Base-by-base conservation (phyloP, 2,113 vertebrate genomes). In the Hyperoodon ampullatus region DNA sequence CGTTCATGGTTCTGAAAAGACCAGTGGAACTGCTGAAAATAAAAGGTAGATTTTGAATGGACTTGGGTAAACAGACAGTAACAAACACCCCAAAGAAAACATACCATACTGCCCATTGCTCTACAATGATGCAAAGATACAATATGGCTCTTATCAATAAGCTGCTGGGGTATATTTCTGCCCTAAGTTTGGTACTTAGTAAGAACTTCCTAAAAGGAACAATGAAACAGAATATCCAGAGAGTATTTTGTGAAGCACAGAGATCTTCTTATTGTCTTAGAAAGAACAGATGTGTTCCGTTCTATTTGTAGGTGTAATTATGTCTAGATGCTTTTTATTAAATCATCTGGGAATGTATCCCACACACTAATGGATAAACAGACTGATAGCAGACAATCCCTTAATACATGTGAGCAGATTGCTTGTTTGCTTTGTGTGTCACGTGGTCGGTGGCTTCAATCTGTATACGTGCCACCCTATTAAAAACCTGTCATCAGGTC, bases 281-380 rank as follows among this genome's bases (percentile, higher is more conserved):
- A n/a, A n/a, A 24, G 60, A 47, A 42, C 39, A 55, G 60, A 30
- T 12, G 16, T 72, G 63, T 71, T 90, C 74, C 28, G 33, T 61
- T 53, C 85, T 42, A 35, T 88, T 33, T 65, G 63, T 16, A 26
- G 82, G 47, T n/a, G 2, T n/a, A 68, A 71, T 47, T n/a, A 14
- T 11, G 18, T 90, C 81, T 61, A 8, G 71, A 71, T 88, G 63
- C 89, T 58, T 77, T 90, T 80, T 89, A 77, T 28, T 33, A 33
- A n/a, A 21, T 77, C 88, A 19, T 23, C 44, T 5, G 35, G 87
- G 93, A 74, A 28, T 6, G 53, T 63, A 50, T 90, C 70, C 87
- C 71, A 9, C 11, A 14, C 8, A 8, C 91, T 81, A 53, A 75
- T 55, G 61, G 93, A 24, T 33, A 77, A 33, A 39, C 0, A 30